Evolutionary conservation across 2,888 invertebrate species (phyloP).

Genomic region (Trachelus troglodyta): DNA sequence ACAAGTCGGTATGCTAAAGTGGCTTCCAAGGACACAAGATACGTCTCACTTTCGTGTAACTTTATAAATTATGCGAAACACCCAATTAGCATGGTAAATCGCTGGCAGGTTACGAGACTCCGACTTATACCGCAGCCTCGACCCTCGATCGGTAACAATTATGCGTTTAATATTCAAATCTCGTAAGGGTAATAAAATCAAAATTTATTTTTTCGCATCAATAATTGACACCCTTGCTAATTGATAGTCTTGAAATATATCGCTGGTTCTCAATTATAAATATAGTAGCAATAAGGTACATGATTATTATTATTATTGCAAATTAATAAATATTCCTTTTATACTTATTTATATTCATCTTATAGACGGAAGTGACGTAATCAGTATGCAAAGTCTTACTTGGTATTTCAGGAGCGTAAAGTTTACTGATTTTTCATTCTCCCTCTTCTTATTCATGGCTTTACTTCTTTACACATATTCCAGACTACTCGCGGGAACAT

Average conservation of each 20-base stretch:
- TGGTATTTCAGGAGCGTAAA: too few relatives aligned
- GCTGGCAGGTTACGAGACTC: constrained; percentile 6
- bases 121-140: neutral
- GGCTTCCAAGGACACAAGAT: neutral
- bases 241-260: neutral
- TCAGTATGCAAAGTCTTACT: too few relatives aligned
- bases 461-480: too few relatives aligned
- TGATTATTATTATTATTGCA: neutral
- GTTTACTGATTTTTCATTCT: too few relatives aligned
- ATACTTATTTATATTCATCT: neutral
- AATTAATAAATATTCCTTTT: neutral
- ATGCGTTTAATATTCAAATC: neutral
- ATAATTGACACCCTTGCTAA: neutral
- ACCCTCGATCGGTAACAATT: neutral
- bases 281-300: neutral
- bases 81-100: constrained; percentile 43
- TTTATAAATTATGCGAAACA: constrained; percentile 43
- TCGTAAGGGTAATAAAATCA: neutral
- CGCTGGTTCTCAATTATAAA: neutral
- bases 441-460: too few relatives aligned
- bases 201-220: neutral
- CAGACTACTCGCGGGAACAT: too few relatives aligned
- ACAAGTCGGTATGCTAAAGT: neutral
- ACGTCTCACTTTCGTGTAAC: constrained; percentile 26
- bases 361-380: too few relatives aligned